Evolutionary conservation across 2,888 invertebrate species (phyloP).

Genomic region (Tetramorium bicarinatum): DNA sequence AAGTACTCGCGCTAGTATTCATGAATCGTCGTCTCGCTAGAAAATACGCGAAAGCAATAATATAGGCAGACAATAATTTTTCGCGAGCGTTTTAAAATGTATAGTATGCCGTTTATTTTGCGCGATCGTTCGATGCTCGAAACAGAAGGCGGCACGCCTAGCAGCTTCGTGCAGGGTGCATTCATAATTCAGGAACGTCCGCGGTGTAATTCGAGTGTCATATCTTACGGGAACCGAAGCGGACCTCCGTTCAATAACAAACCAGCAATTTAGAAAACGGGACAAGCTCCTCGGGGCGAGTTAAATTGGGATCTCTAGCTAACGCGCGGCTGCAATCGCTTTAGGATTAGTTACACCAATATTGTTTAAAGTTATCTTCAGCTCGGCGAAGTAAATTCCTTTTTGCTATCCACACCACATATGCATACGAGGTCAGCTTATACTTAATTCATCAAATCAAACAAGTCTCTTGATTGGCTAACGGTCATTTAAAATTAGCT

Average conservation of each 20-base stretch:
- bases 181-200: conserved; percentile 63
- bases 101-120: conserved; percentile 56
- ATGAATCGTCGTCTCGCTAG: conserved; percentile 34
- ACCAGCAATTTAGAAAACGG: conserved; percentile 11
- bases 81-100: conserved; percentile 61
- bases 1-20: conserved; percentile 37
- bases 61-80: conserved; percentile 71
- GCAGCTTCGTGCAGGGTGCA: conserved; percentile 58
- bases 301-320: conserved; percentile 50
- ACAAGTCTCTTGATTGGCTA: background rate
- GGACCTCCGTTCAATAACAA: conserved; percentile 5
- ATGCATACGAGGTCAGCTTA: background rate
- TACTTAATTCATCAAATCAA: background rate
- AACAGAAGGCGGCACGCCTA: conserved; percentile 55
- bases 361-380: conserved; percentile 9
- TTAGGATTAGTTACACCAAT: conserved; percentile 6
- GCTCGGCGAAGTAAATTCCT: background rate
- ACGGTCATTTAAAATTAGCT: background rate
- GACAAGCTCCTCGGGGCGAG: conserved; percentile 39
- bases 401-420: background rate
- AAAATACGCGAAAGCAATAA: conserved; percentile 60
- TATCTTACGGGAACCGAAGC: conserved; percentile 31
- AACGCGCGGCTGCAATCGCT: background rate
- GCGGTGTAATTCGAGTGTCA: conserved; percentile 50
- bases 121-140: conserved; percentile 41